phyloP scores from a whole-genome alignment of 2,888 invertebrate genomes.

The Thymelicus lineola region DNA sequence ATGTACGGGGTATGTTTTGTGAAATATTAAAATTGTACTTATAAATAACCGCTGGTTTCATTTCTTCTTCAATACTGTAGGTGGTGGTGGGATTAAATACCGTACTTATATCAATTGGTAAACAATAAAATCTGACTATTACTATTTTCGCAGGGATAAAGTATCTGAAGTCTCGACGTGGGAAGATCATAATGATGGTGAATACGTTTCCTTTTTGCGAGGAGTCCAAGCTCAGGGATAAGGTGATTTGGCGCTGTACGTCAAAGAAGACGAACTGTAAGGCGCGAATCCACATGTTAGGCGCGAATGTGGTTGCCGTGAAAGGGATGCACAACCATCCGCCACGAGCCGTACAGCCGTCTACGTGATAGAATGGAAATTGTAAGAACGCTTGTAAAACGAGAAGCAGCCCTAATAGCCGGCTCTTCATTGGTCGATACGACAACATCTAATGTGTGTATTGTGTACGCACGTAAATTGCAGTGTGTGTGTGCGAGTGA shows the following conservation, averaged over 20 bases:
- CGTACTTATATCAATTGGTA: conserved; percentile 28
- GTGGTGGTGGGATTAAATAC: conserved; percentile 35
- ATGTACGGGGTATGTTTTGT: conserved; percentile 83
- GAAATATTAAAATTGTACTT: conserved; percentile 84
- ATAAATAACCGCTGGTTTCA: conserved; percentile 80
- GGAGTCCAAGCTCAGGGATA: conserved; percentile 80
- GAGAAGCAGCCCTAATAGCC: background rate
- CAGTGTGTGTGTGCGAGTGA: too few relatives aligned
- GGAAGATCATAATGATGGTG: conserved; percentile 83
- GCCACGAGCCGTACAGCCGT: conserved; percentile 66
- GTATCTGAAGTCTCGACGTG: conserved; percentile 81
- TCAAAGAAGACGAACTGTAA: conserved; percentile 84
- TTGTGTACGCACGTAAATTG: too few relatives aligned
- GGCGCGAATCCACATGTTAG: conserved; percentile 81
- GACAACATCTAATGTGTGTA: too few relatives aligned
- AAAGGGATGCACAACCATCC: conserved; percentile 83
- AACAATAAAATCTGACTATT: conserved; percentile 55
- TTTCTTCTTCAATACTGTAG: conserved; percentile 49
- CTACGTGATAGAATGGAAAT: conserved; percentile 50
- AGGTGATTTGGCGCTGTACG: conserved; percentile 82
- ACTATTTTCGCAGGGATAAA: conserved; percentile 76
- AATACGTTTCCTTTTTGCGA: conserved; percentile 83
- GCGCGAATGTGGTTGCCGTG: conserved; percentile 77
- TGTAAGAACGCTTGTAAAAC: background rate
- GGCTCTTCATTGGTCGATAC: too few relatives aligned